phyloP scores from a whole-genome alignment of 2,888 invertebrate genomes.

The Melanargia galathea region DNA sequence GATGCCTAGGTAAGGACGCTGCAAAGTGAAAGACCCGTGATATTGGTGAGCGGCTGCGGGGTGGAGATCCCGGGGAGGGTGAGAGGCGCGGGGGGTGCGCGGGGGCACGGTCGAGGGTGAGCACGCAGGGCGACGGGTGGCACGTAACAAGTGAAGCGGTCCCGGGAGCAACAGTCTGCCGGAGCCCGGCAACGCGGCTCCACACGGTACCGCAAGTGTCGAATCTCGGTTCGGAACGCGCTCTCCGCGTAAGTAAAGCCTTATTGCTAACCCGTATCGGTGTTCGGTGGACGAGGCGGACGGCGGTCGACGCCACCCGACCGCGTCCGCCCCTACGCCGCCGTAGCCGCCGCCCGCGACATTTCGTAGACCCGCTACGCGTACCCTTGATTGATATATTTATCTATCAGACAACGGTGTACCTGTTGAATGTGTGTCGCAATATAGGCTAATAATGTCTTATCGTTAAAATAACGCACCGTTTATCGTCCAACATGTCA shows the following conservation, averaged over 20 bases:
- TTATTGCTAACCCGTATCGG: conserved; percentile 56
- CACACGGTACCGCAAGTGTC: conserved; percentile 65
- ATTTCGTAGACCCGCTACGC: conserved; percentile 39
- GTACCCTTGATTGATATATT: conserved; percentile 53
- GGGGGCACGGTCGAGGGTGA: conserved; percentile 38
- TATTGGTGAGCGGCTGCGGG: conserved; percentile 70
- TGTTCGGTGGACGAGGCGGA: conserved; percentile 45
- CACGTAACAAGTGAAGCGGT: conserved; percentile 81
- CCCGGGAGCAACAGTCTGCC: conserved; percentile 83
- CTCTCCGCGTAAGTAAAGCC: conserved; percentile 68
- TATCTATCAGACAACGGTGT: conserved; percentile 55
- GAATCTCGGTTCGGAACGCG: conserved; percentile 45
- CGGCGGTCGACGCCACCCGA: conserved; percentile 35
- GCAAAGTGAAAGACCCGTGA: conserved; percentile 71
- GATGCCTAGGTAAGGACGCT: conserved; percentile 64
- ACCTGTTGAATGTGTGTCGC: conserved; percentile 73
- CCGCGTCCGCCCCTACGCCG: conserved; percentile 37
- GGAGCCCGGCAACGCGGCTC: conserved; percentile 79
- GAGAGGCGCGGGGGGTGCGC: conserved; percentile 51
- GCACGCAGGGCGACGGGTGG: conserved; percentile 70
- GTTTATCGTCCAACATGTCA: conserved; percentile 5
- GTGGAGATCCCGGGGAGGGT: conserved; percentile 58
- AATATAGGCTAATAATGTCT: conserved; percentile 44
- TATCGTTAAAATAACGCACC: conserved; percentile 23
- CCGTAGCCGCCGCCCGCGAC: conserved; percentile 42